A percentile compares a stretch with the other conserved stretches of the same genome.
These are phyloP conservation scores for Drosophila ercepeae DNA, from an alignment of 1,140 invertebrate genomes.

Conservation along the genomic window DNA sequence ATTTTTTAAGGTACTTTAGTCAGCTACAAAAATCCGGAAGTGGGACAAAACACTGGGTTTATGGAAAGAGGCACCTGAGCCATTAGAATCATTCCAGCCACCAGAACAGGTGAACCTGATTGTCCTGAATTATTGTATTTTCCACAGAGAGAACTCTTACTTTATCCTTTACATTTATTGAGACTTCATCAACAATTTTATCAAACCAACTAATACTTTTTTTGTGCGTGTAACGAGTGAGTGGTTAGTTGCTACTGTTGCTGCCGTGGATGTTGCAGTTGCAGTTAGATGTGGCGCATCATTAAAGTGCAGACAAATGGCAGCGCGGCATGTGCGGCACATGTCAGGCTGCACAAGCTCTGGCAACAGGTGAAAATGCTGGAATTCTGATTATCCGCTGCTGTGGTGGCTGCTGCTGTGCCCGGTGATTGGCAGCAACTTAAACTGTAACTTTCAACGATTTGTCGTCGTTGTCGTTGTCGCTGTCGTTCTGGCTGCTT, in stretches of 20 bases:
- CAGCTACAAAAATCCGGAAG: background rate
- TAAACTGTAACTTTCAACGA: conserved; percentile 81
- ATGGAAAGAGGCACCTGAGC: background rate
- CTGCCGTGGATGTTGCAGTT: conserved; percentile 33
- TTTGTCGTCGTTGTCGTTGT: conserved; percentile 70
- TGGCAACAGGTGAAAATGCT: conserved; percentile 81
- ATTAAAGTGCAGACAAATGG: conserved; percentile 82
- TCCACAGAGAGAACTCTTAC: background rate
- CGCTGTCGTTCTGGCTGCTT: conserved; percentile 26
- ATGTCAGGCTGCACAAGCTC: conserved; percentile 72
- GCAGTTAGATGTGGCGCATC: conserved; percentile 65
- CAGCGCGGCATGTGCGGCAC: conserved; percentile 80
- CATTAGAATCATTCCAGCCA: background rate
- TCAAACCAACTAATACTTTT: background rate
- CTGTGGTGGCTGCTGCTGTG: conserved; percentile 15
- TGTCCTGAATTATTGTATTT: background rate
- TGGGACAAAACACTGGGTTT: background rate
- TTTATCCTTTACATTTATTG: too few species aligned
- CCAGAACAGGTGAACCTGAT: background rate
- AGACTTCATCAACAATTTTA: too few species aligned
- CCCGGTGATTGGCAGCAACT: conserved; percentile 51
- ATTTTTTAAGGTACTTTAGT: background rate
- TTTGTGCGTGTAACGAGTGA: conserved; percentile 20
- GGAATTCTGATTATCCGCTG: conserved; percentile 78
- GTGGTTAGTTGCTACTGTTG: conserved; percentile 41